Evolutionary conservation across 2,113 vertebrate species (phyloP), one percentile per base, ranked within the genome.

Genomic region (Mormoops blainvillei): DNA sequence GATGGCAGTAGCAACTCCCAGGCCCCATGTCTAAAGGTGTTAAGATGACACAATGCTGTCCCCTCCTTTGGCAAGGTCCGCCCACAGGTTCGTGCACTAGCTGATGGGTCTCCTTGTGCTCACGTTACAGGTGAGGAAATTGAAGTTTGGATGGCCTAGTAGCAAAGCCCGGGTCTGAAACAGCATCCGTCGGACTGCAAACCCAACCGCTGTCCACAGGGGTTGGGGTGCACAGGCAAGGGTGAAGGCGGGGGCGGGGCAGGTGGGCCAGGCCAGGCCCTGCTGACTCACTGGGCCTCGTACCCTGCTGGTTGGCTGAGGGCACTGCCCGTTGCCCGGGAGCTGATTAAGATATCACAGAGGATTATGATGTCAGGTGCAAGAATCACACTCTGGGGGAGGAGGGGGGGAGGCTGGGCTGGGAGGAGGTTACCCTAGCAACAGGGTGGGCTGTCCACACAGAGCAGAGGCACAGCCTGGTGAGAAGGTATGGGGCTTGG

Each of bases 351-450:
- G 89, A 97, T 94, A 94, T 98, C 93, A 97, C 78, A 87, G 94
- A 94, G 96, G 97, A 97, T 97, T 48, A 94, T 89, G 89, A 95
- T 91, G 97, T 97, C 85, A 48, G 95, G 68, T 96, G 93, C 73
- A 48, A 61, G 89, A 97, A 82, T 91, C 94, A 85, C 54, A 0
- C 89, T 97, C 87, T 86, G n/a, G n/a, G n/a, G n/a, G n/a, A 89
- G 97, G 97, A 94, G 92, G 85, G 91, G 89, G 81, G 89, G 67
- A 77, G 78, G 71, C 83, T n/a, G 73, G 77, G 71, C 90, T 0
- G 0, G 52, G 78, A 77, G 48, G 84, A 78, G 87, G 96, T 97
- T 95, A 65, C 93, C 96, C 54, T 81, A 50, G 95, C 89, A 95
- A 97, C 96, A 0, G 90, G 94, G 26, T 0, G 8, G 65, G 85